phyloP scores from a whole-genome alignment of 2,888 invertebrate species.

The Drosophila mimetica region DNA sequence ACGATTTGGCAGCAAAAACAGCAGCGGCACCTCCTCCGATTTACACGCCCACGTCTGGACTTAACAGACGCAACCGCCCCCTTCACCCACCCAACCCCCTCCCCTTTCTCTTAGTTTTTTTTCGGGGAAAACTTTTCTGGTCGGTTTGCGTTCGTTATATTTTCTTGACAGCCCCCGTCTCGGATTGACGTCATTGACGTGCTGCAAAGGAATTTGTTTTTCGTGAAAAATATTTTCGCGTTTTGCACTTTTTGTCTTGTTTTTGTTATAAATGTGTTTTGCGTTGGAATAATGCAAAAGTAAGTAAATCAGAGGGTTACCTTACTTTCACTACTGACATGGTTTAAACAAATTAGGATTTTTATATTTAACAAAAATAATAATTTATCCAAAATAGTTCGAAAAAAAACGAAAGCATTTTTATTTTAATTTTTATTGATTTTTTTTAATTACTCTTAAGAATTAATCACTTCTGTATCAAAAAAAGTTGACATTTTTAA shows the following conservation, averaged over 20 bases:
- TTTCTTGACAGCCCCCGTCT: conserved; percentile 62
- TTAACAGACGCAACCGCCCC: conserved; percentile 48
- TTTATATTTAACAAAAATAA: too few species aligned
- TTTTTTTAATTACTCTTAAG: too few species aligned
- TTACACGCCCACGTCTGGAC: conserved; percentile 57
- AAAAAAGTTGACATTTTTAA: too few species aligned
- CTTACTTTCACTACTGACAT: too few species aligned
- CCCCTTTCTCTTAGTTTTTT: neutral
- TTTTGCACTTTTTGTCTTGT: conserved; percentile 41
- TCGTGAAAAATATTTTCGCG: conserved; percentile 72
- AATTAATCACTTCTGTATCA: too few species aligned
- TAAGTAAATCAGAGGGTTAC: neutral
- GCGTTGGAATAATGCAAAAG: conserved; percentile 16
- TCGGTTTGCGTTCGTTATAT: conserved; percentile 32
- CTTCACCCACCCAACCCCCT: neutral
- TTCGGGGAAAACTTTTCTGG: conserved; percentile 23
- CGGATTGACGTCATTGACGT: conserved; percentile 77
- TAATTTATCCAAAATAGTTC: too few species aligned
- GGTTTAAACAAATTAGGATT: too few species aligned
- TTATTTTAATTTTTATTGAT: too few species aligned
- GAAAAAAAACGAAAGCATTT: too few species aligned
- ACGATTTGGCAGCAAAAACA: conserved; percentile 30
- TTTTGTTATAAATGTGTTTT: conserved; percentile 50
- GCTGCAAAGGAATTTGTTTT: conserved; percentile 75
- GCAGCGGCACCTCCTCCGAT: conserved; percentile 13